Percentiles rank a stretch among this genome's conserved stretches.
phyloP scores from a whole-genome alignment of 2,113 vertebrate genomes.

The Chiloscyllium plagiosum region DNA sequence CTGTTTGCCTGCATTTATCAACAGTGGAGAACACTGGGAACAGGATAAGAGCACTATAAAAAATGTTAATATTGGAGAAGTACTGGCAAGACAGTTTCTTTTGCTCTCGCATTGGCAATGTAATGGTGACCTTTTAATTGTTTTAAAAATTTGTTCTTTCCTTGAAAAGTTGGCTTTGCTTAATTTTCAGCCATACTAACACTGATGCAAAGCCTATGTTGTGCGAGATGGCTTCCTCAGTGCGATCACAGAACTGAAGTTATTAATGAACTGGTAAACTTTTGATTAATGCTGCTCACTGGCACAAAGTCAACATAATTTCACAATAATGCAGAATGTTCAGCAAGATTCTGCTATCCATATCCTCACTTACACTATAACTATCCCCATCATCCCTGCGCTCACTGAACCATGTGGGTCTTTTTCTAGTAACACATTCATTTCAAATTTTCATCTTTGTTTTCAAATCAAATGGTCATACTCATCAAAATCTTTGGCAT shows the following conservation, averaged over 20 bases:
- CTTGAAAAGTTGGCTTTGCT: not conserved
- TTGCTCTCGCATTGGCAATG: not conserved
- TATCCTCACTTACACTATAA: not conserved
- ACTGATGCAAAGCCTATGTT: not conserved
- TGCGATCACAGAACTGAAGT: not conserved
- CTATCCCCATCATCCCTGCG: not conserved
- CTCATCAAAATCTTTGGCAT: not conserved
- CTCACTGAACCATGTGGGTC: not conserved
- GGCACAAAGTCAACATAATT: not conserved
- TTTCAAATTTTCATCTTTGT: not conserved
- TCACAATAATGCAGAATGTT: not conserved
- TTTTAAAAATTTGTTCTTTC: not conserved
- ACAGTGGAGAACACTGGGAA: not conserved
- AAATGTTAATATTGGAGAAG: not conserved
- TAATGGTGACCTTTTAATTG: not conserved
- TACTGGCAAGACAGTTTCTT: not conserved
- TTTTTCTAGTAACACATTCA: not conserved
- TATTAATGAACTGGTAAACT: not conserved
- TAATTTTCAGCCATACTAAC: not conserved
- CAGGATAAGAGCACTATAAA: not conserved
- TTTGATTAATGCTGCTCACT: not conserved
- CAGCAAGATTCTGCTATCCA: not conserved
- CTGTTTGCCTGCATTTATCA: not conserved
- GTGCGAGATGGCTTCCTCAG: not conserved
- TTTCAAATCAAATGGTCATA: not conserved